A percentile compares a stretch with the other conserved stretches of the same genome.
Evolutionary conservation across 1,140 invertebrate genomes (phyloP).

Genomic region (Centruroides vittatus): DNA sequence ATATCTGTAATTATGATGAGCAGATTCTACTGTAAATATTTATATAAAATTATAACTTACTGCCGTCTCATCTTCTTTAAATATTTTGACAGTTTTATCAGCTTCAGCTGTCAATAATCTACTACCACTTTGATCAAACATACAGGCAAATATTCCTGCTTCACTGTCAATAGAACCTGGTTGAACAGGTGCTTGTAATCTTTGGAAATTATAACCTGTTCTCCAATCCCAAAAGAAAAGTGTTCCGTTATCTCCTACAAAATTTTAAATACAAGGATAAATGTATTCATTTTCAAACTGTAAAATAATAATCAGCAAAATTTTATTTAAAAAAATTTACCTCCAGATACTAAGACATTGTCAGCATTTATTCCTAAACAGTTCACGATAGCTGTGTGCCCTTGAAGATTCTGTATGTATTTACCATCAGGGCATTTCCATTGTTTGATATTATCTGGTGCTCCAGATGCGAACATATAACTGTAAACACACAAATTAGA

Average conservation of each 20-base stretch:
- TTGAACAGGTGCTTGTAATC: constrained; percentile 79
- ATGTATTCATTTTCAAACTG: not conserved
- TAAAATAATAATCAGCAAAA: too few relatives aligned
- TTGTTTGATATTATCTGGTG: constrained; percentile 97
- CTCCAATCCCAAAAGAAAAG: constrained; percentile 98
- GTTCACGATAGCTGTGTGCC: constrained; percentile 96
- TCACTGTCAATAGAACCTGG: constrained; percentile 99
- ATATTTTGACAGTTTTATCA: constrained; percentile 99
- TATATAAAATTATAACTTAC: constrained; percentile 29
- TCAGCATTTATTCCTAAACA: constrained; percentile 85
- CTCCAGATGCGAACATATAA: constrained; percentile 94
- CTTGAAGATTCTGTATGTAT: constrained; percentile 93
- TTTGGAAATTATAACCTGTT: constrained; percentile 96
- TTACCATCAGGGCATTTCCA: constrained; percentile 98
- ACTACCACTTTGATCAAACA: constrained; percentile 84
- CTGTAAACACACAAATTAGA: constrained; percentile 28
- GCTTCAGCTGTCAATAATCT: constrained; percentile 93
- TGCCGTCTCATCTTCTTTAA: constrained; percentile 92
- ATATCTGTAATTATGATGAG: too few relatives aligned
- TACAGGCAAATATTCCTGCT: constrained; percentile 90
- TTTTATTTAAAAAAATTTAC: constrained; percentile 23
- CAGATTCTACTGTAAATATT: too few relatives aligned
- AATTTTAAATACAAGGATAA: not conserved
- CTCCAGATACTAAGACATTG: constrained; percentile 91
- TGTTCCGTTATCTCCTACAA: constrained; percentile 75